Percentiles rank a stretch among this genome's conserved stretches.
phyloP scores from a whole-genome alignment of 2,888 invertebrate species.

The Drosophila austrosaltans region DNA sequence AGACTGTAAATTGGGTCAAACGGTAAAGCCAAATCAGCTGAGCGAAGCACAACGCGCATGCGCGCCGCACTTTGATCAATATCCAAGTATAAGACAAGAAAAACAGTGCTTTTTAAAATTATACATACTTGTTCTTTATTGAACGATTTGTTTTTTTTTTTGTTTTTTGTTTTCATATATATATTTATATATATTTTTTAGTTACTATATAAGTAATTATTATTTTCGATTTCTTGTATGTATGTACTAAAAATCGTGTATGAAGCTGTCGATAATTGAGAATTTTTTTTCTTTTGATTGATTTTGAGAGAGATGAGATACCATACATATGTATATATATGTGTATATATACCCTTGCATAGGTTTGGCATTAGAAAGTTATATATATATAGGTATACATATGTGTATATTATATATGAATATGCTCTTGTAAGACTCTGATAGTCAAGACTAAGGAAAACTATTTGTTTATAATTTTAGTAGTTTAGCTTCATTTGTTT shows the following conservation, averaged over 20 bases:
- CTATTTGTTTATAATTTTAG: too few relatives aligned
- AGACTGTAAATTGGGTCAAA: conserved; percentile 61
- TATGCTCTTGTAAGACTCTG: too few relatives aligned
- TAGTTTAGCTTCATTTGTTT: background rate
- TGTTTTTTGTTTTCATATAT: conserved; percentile 31
- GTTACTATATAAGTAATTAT: conserved; percentile 21
- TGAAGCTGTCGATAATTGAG: conserved; percentile 5
- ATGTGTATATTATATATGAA: too few relatives aligned
- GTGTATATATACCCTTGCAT: background rate
- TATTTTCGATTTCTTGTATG: conserved; percentile 1
- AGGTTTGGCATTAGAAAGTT: background rate
- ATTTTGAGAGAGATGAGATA: conserved; percentile 7
- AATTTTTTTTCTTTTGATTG: conserved; percentile 1
- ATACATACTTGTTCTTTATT: conserved; percentile 53
- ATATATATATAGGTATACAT: too few relatives aligned
- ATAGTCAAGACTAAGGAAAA: too few relatives aligned
- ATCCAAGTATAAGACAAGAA: conserved; percentile 23
- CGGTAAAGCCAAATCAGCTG: conserved; percentile 64
- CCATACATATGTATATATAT: background rate
- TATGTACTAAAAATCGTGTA: conserved; percentile 2
- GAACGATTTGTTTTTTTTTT: conserved; percentile 44
- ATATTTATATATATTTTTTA: conserved; percentile 13
- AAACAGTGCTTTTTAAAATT: conserved; percentile 35
- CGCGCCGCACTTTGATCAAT: conserved; percentile 30
- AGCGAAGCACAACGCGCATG: conserved; percentile 28